Percentiles rank a stretch among this genome's conserved stretches.
phyloP scores from a whole-genome alignment of 2,888 invertebrate species.

The Schizaphis graminum region DNA sequence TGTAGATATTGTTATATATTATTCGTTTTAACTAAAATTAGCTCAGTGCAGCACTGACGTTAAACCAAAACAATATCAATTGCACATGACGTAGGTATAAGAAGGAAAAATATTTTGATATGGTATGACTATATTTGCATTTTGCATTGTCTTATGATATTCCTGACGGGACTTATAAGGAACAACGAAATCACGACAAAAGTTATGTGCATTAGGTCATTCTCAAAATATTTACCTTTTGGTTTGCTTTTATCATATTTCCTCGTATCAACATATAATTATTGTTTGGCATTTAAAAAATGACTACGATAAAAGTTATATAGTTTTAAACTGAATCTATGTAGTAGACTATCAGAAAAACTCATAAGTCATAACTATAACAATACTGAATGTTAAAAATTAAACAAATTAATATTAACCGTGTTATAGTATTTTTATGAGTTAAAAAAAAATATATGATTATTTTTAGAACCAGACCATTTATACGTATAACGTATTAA shows the following conservation, averaged over 20 bases:
- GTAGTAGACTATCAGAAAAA: neutral
- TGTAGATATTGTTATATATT: neutral
- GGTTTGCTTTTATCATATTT: neutral
- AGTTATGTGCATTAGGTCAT: neutral
- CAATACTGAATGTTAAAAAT: neutral
- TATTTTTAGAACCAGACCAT: neutral
- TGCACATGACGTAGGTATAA: neutral
- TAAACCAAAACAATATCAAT: neutral
- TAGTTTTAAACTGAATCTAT: neutral
- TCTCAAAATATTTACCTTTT: neutral
- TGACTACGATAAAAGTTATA: neutral
- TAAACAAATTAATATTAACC: neutral
- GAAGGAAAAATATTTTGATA: neutral
- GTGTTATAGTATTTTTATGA: neutral
- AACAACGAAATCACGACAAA: neutral
- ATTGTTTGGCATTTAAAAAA: neutral
- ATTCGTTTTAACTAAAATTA: neutral
- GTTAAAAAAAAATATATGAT: neutral
- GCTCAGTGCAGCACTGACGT: neutral
- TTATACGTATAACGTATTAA: neutral
- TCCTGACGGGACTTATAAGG: neutral
- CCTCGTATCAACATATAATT: neutral
- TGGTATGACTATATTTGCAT: neutral
- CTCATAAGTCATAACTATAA: neutral
- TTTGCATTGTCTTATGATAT: constrained; percentile 1